Conservation (phyloP, 2,113 vertebrate species). For the Scatophagus argus region DNA sequence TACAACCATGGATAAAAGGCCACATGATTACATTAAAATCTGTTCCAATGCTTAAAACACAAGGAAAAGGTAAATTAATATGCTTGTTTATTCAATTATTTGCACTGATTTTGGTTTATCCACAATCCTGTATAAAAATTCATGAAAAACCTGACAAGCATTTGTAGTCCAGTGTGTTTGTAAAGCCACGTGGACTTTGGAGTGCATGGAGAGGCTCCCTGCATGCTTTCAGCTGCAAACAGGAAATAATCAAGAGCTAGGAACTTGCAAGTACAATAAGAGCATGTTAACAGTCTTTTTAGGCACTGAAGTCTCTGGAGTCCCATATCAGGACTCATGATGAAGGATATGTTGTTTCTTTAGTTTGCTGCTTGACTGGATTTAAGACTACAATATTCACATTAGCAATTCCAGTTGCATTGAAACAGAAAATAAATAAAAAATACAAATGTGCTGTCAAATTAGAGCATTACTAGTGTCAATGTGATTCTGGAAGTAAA, state of each 20-base stretch:
- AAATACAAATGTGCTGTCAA: conserved; percentile 45
- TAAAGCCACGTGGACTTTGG: conserved; percentile 76
- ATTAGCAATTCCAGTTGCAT: conserved; percentile 64
- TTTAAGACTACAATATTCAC: conserved; percentile 71
- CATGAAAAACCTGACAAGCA: conserved; percentile 71
- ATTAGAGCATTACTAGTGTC: conserved; percentile 41
- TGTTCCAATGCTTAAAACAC: conserved; percentile 52
- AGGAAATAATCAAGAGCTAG: conserved; percentile 79
- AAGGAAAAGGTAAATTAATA: conserved; percentile 65
- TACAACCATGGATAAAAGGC: background rate
- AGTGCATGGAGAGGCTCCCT: conserved; percentile 77
- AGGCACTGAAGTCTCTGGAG: conserved; percentile 71
- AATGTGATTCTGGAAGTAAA: conserved; percentile 34
- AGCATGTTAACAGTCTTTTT: conserved; percentile 70
- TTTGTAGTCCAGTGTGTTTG: conserved; percentile 78
- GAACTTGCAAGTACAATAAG: conserved; percentile 76
- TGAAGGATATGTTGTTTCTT: conserved; percentile 58
- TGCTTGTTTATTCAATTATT: conserved; percentile 75
- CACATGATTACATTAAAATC: conserved; percentile 4
- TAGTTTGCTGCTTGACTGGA: conserved; percentile 55
- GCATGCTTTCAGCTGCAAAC: conserved; percentile 78
- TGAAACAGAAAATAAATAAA: conserved; percentile 63
- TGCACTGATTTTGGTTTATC: conserved; percentile 77
- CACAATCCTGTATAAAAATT: conserved; percentile 70
- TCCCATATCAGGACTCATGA: conserved; percentile 51